Base-by-base conservation (phyloP, 2,113 vertebrate genomes). In the Pollachius pollachius region DNA sequence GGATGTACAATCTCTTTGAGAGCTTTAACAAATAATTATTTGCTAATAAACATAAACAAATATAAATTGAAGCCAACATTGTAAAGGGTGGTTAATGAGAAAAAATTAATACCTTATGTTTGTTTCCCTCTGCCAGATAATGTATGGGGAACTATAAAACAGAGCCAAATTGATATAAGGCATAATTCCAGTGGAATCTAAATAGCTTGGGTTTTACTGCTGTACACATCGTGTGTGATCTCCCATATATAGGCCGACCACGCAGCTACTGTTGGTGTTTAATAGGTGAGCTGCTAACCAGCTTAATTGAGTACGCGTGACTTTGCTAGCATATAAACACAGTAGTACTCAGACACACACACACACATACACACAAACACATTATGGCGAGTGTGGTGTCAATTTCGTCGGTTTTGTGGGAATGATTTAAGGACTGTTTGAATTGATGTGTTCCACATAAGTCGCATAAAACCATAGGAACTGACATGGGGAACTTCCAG, bases 201-300 rank as follows among this genome's bases (percentile, higher is more conserved):
- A 80, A 74, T 59, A 18, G 60, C 56, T 73, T 25, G 16, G 34
- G 25, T 78, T 86, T 79, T 75, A 78, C 23, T 70, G 65, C 71
- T 69, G 64, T 54, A 23, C 23, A 16, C 75, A 59, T 84, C 62
- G 66, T 79, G 73, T 84, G 80, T 66, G 80, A 84, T 81, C 79
- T 76, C 62, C 69, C 27, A 52, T 52, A 62, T 77, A 68, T 13
- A 48, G 41, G 12, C 41, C 41, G 11, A 48, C 41, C 41, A 41
- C 6, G 41, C 56, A 73, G 30, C 60, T 3, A 74, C 60, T 60
- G 16, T 27, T 41, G 17, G 60, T 27, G 18, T 64, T 83, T 84
- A 74, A 82, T 69, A 73, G 80, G 54, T 65, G 41, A 85, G 64
- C 65, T 62, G 69, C 73, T 75, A 78, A 84, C 57, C 58, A 52